These are phyloP conservation scores for Episyrphus balteatus DNA, from an alignment of 1,140 invertebrate species.

Conservation along the genomic window DNA sequence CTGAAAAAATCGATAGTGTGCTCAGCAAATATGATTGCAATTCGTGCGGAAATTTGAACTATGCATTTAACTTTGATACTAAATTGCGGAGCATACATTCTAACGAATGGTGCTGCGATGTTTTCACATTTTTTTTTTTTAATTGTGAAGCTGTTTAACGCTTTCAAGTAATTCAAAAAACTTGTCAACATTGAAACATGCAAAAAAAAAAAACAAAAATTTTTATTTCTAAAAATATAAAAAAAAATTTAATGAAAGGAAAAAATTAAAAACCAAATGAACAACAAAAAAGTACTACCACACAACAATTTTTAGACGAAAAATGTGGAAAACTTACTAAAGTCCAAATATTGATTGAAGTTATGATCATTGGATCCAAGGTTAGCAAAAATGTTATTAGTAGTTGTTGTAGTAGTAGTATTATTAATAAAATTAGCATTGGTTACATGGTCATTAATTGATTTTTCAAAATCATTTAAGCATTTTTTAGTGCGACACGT, in stretches of 20 bases:
- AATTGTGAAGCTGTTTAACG: no score
- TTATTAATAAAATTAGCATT: neutral
- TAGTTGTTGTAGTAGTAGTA: slow-evolving; percentile 17
- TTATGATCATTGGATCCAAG: neutral
- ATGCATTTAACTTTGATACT: no score
- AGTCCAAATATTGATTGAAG: slow-evolving; percentile 29
- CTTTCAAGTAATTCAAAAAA: no score
- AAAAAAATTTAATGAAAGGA: neutral
- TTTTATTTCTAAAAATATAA: slow-evolving; percentile 2
- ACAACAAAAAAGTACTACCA: slow-evolving; percentile 20
- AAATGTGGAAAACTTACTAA: slow-evolving; percentile 25
- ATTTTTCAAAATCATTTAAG: no score
- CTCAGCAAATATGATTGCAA: no score
- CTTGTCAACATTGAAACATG: neutral
- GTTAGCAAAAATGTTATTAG: slow-evolving; percentile 15
- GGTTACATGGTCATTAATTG: no score
- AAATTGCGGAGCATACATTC: no score
- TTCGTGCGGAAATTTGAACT: no score
- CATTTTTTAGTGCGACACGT: no score
- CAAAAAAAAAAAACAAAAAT: neutral
- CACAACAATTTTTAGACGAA: neutral
- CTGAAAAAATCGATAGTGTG: no score
- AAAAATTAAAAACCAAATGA: slow-evolving; percentile 6
- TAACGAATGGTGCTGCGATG: no score
- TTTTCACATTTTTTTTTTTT: no score